A percentile compares a stretch with the other conserved stretches of the same genome.
Conservation (phyloP, 2,113 vertebrate genomes). For the Sciurus niger region DNA sequence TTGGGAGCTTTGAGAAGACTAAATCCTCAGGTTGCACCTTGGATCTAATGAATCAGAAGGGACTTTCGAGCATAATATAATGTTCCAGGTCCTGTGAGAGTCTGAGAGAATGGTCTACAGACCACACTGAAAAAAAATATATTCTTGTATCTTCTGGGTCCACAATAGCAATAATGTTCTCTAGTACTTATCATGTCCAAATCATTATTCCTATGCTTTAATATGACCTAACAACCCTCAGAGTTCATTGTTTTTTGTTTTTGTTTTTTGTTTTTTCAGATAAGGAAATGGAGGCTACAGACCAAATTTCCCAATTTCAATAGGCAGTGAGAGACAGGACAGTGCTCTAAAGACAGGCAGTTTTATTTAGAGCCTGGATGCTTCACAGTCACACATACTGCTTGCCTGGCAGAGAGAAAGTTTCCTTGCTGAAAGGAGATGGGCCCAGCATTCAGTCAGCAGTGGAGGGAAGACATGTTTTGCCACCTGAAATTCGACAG, state of each 20-base stretch:
- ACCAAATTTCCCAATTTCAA: not conserved
- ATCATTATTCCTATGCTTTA: not conserved
- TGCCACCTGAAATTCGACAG: not conserved
- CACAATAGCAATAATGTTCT: not conserved
- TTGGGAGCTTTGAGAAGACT: not conserved
- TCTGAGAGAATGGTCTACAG: not conserved
- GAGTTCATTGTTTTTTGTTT: not conserved
- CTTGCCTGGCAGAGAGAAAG: not conserved
- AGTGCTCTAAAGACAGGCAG: not conserved
- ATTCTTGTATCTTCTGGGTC: not conserved
- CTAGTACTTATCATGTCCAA: not conserved
- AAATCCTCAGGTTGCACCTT: not conserved
- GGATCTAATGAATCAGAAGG: not conserved
- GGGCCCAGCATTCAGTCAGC: not conserved
- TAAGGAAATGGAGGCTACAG: not conserved
- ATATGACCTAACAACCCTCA: not conserved
- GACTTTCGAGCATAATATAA: not conserved
- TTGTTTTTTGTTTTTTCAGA: not conserved
- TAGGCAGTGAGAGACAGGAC: not conserved
- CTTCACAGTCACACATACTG: fast-evolving
- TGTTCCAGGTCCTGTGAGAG: not conserved
- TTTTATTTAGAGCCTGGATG: not conserved
- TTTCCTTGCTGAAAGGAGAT: not conserved
- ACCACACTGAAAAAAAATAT: not conserved
- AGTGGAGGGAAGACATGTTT: not conserved